Conservation (phyloP, 2,113 vertebrate genomes). For the Glaucomys volans region DNA sequence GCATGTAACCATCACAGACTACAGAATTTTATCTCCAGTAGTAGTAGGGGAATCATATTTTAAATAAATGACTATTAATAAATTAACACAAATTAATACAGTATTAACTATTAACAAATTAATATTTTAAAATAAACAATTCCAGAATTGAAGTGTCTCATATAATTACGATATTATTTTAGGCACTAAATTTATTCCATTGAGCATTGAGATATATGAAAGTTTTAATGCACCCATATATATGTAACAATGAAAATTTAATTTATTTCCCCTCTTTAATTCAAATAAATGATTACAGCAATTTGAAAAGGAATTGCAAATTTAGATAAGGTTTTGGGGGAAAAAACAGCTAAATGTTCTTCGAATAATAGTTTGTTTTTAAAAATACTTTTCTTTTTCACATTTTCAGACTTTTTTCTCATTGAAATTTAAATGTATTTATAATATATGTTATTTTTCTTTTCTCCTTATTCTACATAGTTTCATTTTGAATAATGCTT, state of each 20-base stretch:
- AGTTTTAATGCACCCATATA: background rate
- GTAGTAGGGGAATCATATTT: background rate
- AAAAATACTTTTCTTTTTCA: background rate
- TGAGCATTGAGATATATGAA: background rate
- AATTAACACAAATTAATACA: too few species aligned
- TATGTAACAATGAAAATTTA: background rate
- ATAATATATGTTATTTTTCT: background rate
- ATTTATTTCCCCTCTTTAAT: background rate
- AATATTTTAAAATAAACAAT: background rate
- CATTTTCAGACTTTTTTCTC: background rate
- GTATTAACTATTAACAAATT: too few species aligned
- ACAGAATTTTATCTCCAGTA: background rate
- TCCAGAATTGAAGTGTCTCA: background rate
- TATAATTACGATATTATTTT: background rate
- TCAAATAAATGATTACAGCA: background rate
- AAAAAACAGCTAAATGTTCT: background rate
- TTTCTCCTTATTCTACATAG: background rate
- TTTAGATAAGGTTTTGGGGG: background rate
- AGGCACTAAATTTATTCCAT: background rate
- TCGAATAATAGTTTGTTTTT: background rate
- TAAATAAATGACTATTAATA: background rate
- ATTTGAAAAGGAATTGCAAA: background rate
- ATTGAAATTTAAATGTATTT: background rate
- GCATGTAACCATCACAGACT: background rate
- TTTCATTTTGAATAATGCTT: background rate